Percentiles rank a stretch among this genome's conserved stretches.
Evolutionary conservation across 2,797 vertebrate species (phyloP).

Genomic region (Hoplostethus mediterraneus): DNA sequence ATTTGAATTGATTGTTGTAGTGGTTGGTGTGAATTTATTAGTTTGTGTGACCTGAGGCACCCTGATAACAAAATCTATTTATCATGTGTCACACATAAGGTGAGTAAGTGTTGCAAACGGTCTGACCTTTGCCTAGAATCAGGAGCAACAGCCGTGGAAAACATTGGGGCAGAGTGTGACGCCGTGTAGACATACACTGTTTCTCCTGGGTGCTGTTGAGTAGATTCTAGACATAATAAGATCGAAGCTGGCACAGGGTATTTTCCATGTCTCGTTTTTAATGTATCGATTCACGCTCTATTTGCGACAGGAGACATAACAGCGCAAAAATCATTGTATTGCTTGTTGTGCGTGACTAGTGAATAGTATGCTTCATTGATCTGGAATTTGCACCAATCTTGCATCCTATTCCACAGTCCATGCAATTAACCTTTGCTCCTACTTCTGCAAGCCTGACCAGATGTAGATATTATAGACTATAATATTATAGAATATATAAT

Average conservation of each 20-base stretch:
- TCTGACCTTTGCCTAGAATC: slow-evolving; percentile 35
- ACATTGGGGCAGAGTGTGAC: slow-evolving; percentile 1
- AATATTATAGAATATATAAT: no score
- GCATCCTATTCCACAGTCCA: slow-evolving; percentile 16
- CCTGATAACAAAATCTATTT: slow-evolving; percentile 58
- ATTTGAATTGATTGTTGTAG: slow-evolving; percentile 39
- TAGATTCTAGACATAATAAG: slow-evolving; percentile 13
- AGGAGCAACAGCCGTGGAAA: slow-evolving; percentile 6
- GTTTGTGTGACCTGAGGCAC: slow-evolving; percentile 50
- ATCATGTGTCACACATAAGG: slow-evolving; percentile 65
- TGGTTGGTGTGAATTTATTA: slow-evolving; percentile 41
- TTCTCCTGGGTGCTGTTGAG: slow-evolving; percentile 17
- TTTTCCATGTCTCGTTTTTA: slow-evolving; percentile 23
- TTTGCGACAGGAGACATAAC: slow-evolving; percentile 2
- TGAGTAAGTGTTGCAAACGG: slow-evolving; percentile 67
- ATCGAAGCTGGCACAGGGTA: slow-evolving; percentile 40
- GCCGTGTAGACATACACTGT: not conserved
- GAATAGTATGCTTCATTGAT: slow-evolving; percentile 18
- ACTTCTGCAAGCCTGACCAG: slow-evolving; percentile 34
- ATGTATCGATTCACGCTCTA: slow-evolving; percentile 22
- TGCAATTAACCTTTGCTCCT: slow-evolving; percentile 27
- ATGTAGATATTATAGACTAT: slow-evolving; percentile 1
- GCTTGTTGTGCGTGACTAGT: slow-evolving; percentile 36
- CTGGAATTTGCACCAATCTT: slow-evolving; percentile 26
- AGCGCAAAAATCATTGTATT: slow-evolving; percentile 1